phyloP scores from a whole-genome alignment of 2,113 vertebrate genomes.

The Stegastes partitus region DNA sequence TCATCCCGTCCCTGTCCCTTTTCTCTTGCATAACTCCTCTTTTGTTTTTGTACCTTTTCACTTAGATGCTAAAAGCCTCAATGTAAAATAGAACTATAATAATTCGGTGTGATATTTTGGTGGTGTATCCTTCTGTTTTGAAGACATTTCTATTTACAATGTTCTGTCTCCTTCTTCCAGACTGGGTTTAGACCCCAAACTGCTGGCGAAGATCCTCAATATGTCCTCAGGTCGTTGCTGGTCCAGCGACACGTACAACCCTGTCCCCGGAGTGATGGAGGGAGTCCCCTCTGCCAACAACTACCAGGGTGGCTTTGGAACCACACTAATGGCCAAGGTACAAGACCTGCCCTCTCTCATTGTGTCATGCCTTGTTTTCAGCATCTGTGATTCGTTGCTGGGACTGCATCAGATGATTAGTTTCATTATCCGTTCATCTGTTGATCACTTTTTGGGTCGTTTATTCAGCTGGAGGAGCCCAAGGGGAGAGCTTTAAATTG shows the following conservation, averaged over 20 bases:
- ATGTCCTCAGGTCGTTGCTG: slow-evolving; percentile 98
- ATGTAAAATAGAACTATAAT: slow-evolving; percentile 9
- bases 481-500: neutral
- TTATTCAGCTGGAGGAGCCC: neutral
- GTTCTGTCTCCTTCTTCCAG: slow-evolving; percentile 82
- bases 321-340: slow-evolving; percentile 96
- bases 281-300: slow-evolving; percentile 96
- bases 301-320: slow-evolving; percentile 97
- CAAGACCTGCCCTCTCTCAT: neutral
- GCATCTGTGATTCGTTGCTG: neutral
- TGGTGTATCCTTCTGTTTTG: neutral
- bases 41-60: slow-evolving; percentile 8
- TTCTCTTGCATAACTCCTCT: neutral
- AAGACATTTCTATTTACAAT: neutral
- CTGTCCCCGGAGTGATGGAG: slow-evolving; percentile 98
- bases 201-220: slow-evolving; percentile 95
- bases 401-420: neutral
- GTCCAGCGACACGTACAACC: slow-evolving; percentile 98
- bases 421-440: neutral
- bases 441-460: neutral
- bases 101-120: neutral
- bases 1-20: slow-evolving; percentile 7
- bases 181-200: slow-evolving; percentile 96
- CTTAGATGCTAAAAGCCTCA: neutral
- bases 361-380: neutral